phyloP scores from a whole-genome alignment of 2,797 vertebrate genomes.

The Etheostoma nigrum region DNA sequence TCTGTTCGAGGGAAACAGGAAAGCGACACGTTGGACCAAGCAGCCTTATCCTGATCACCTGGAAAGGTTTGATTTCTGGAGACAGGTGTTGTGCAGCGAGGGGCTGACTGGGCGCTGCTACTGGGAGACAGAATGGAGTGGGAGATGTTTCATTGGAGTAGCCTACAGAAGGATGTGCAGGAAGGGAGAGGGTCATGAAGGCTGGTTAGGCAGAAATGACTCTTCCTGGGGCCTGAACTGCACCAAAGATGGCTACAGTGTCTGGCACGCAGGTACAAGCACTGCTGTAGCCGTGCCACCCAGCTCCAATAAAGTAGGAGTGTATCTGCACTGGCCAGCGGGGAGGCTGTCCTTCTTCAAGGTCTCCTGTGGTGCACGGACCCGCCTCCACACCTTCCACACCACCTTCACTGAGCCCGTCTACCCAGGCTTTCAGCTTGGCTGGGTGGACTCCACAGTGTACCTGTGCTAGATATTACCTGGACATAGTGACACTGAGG shows the following conservation, averaged over 20 bases:
- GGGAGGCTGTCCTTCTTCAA: slow-evolving; percentile 68
- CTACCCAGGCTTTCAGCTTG: slow-evolving; percentile 69
- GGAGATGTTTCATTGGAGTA: slow-evolving; percentile 60
- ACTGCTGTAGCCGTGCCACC: neutral
- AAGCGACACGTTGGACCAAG: slow-evolving; percentile 45
- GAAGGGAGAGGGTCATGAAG: slow-evolving; percentile 65
- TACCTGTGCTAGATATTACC: slow-evolving; percentile 42
- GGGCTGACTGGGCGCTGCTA: slow-evolving; percentile 67
- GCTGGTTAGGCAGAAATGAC: slow-evolving; percentile 70
- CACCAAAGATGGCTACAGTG: slow-evolving; percentile 45
- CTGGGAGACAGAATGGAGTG: slow-evolving; percentile 74
- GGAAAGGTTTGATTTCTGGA: slow-evolving; percentile 67
- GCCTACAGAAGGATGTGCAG: slow-evolving; percentile 70
- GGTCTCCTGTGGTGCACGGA: slow-evolving; percentile 32
- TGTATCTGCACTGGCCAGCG: slow-evolving; percentile 69
- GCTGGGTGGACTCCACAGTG: slow-evolving; percentile 65
- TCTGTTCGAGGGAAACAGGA: slow-evolving; percentile 63
- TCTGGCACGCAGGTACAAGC: slow-evolving; percentile 27
- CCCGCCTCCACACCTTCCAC: slow-evolving; percentile 65
- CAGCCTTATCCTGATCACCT: slow-evolving; percentile 55
- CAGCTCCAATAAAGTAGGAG: slow-evolving; percentile 59
- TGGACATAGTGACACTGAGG: neutral
- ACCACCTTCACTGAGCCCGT: slow-evolving; percentile 69
- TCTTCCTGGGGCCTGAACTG: slow-evolving; percentile 75
- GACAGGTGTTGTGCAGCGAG: slow-evolving; percentile 74